Evolutionary conservation across 2,888 invertebrate genomes (phyloP), one percentile per base, ranked within the genome.

Genomic region (Mythimna albipuncta): DNA sequence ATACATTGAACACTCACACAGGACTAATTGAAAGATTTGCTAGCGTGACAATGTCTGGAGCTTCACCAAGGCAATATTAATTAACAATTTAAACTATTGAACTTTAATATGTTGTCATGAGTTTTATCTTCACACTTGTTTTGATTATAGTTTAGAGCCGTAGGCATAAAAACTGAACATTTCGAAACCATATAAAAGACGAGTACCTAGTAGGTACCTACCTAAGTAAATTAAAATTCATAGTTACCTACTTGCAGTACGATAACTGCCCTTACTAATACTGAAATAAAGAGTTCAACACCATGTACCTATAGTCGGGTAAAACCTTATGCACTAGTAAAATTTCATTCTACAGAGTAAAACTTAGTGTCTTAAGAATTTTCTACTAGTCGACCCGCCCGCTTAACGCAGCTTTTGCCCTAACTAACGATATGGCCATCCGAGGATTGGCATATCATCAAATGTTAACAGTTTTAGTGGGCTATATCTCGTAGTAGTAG

Each of bases 51-150:
- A 69, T 78, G 35, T 70, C 10, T 78, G 16, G 41, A 58, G 41
- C 41, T 35, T 19, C 44, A 52, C n/a, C 50, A 77, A 77, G n/a
- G 44, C n/a, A 69, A 77, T 69, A 35, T 69, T 26, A 69, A 77
- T 77, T 26, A 58, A 73, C 50, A 13, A 35, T 59, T 52, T 69
- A 57, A 73, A 77, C 77, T 50, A 50, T 76, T 72, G 47, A 67
- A 68, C 77, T 69, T 68, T 11, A 50, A 57, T 57, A 9, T 58
- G 11, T 50, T 50, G n/a, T 38, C 38, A 41, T n/a, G 47, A 50
- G 26, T 44, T 57, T 68, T 50, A 73, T 77, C 57, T 73, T 58
- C 32, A 32, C 11, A 50, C 11, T 77, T 69, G 41, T 69, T 77
- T 69, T 68, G 0, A 35, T 26, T 69, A 52, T 26, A 35, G 11